Evolutionary conservation across 2,797 vertebrate species (phyloP).

Genomic region (Sebastes hubbsi): DNA sequence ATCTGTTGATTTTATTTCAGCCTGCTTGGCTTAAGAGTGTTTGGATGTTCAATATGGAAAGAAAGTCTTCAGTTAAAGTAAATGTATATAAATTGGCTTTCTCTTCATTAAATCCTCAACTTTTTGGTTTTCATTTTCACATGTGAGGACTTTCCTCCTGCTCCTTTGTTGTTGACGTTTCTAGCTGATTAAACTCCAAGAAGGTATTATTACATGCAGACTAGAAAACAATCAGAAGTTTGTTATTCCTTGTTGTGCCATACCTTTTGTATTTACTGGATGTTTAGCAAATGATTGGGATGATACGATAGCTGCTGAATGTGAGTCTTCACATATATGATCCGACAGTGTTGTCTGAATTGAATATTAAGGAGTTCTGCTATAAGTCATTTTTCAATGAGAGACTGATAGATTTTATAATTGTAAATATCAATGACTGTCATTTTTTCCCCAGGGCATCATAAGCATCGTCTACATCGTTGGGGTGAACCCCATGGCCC

Average conservation of each 20-base stretch:
- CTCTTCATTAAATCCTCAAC: background rate
- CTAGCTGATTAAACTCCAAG: background rate
- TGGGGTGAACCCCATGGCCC: constrained; percentile 90
- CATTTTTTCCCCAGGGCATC: constrained; percentile 71
- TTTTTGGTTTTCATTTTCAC: background rate
- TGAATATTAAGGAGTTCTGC: background rate
- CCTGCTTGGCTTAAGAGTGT: background rate
- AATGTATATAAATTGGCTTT: background rate
- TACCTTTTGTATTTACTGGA: background rate
- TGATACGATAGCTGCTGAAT: constrained; percentile 3
- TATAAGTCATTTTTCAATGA: background rate
- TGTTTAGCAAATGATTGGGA: background rate
- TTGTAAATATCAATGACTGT: background rate
- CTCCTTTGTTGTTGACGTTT: background rate
- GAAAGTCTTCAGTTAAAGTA: background rate
- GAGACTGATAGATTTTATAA: background rate
- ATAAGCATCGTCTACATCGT: constrained; percentile 90
- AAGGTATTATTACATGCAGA: background rate
- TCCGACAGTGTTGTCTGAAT: background rate
- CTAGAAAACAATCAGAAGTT: background rate
- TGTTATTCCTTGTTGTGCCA: background rate
- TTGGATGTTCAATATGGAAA: background rate
- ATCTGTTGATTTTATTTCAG: background rate
- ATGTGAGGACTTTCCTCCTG: background rate
- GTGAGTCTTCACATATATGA: background rate